Percentiles rank a stretch among this genome's conserved stretches.
These are phyloP conservation scores for Teleogryllus oceanicus DNA, from an alignment of 2,888 invertebrate genomes.

Conservation along the genomic window DNA sequence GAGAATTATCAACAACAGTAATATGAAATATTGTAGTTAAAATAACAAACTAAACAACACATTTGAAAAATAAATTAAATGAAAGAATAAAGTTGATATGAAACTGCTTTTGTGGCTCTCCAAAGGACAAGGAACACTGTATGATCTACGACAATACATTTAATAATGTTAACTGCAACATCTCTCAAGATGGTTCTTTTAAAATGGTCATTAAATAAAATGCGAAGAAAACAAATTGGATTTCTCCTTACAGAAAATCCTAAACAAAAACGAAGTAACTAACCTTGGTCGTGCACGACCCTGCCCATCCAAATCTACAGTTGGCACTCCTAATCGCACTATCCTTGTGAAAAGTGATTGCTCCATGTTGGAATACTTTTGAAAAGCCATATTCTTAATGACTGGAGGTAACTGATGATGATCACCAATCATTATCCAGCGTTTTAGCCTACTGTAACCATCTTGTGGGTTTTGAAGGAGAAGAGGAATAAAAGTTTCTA, in stretches of 20 bases:
- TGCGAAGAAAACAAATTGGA: constrained; percentile 34
- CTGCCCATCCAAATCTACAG: constrained; percentile 95
- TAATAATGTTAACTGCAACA: neutral
- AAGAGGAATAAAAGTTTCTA: constrained; percentile 98
- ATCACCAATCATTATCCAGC: constrained; percentile 99
- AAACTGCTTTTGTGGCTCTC: neutral
- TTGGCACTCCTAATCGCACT: constrained; percentile 93
- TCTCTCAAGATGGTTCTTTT: neutral
- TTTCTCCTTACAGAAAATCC: too few species aligned
- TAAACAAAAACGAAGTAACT: constrained; percentile 22
- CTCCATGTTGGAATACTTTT: constrained; percentile 99
- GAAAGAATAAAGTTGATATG: neutral
- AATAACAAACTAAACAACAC: neutral
- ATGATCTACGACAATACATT: neutral
- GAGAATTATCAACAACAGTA: neutral
- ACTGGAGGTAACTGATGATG: constrained; percentile 99
- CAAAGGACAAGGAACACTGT: neutral
- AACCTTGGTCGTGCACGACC: constrained; percentile 86
- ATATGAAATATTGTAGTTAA: constrained; percentile 23
- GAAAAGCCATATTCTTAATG: constrained; percentile 99
- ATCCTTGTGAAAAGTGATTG: constrained; percentile 96
- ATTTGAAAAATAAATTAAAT: neutral
- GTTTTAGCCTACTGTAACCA: constrained; percentile 89
- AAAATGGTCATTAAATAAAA: constrained; percentile 25
- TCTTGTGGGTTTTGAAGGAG: constrained; percentile 98